phyloP scores from a whole-genome alignment of 2,113 vertebrate species.

The Tringa solitaria region DNA sequence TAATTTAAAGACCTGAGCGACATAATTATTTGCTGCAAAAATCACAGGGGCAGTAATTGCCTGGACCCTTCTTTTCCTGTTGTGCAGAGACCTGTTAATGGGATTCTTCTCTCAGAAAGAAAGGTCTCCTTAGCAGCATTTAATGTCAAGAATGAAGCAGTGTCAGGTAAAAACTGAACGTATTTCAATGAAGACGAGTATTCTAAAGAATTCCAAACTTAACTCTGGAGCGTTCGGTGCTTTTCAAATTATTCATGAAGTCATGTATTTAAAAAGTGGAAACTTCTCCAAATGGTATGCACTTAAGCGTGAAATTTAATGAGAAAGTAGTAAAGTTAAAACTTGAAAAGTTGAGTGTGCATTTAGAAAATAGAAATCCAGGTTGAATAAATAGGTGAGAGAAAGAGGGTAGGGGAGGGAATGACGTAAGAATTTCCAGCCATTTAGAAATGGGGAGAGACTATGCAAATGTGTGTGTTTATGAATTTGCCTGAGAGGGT shows the following conservation, averaged over 20 bases:
- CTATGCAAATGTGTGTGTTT: background rate
- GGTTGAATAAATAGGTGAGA: background rate
- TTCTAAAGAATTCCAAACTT: background rate
- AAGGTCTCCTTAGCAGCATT: background rate
- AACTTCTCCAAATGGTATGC: background rate
- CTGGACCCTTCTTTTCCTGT: background rate
- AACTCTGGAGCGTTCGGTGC: fast-evolving
- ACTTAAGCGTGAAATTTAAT: background rate
- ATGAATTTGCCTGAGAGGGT: background rate
- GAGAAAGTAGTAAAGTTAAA: background rate
- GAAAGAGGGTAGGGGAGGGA: background rate
- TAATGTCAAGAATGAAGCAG: background rate
- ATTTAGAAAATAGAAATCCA: background rate
- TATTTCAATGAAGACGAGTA: background rate
- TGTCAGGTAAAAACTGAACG: background rate
- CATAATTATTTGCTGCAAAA: background rate
- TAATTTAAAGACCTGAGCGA: background rate
- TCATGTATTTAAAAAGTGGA: background rate
- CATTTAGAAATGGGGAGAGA: background rate
- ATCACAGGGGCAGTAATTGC: background rate
- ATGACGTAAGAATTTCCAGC: background rate
- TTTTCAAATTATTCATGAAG: background rate
- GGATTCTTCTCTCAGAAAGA: background rate
- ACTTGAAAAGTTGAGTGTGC: background rate
- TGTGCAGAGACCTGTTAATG: background rate